Conservation (phyloP, 2,113 vertebrate species). For the Chaetodon auriga region DNA sequence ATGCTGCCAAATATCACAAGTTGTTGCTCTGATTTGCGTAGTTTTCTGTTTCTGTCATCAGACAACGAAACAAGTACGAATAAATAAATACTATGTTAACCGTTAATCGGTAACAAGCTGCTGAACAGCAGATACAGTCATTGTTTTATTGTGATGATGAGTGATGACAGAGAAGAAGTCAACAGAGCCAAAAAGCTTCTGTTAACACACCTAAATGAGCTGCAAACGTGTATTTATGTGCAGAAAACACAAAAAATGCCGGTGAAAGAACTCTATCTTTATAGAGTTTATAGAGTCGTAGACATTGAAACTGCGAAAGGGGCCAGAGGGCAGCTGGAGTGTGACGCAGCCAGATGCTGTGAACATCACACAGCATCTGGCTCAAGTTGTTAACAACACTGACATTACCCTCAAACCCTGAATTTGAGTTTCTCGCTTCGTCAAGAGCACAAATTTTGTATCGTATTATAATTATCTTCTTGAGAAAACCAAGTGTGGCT, state of each 20-base stretch:
- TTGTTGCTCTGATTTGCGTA: not conserved
- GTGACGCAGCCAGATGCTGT: not conserved
- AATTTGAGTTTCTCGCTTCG: not conserved
- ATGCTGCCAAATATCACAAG: not conserved
- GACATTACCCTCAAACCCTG: not conserved
- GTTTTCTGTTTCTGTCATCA: not conserved
- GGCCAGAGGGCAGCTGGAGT: not conserved
- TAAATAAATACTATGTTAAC: not conserved
- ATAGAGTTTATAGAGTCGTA: too few species aligned
- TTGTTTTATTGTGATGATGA: not conserved
- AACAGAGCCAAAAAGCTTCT: not conserved
- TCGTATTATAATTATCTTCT: not conserved
- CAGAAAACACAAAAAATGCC: not conserved
- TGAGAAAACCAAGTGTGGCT: not conserved
- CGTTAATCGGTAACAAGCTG: not conserved
- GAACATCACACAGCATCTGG: not conserved
- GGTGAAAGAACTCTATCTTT: not conserved
- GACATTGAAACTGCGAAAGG: too few species aligned
- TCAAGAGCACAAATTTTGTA: not conserved
- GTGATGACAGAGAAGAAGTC: not conserved
- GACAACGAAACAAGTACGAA: not conserved
- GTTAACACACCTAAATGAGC: not conserved
- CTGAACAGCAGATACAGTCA: not conserved
- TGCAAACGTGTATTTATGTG: not conserved
- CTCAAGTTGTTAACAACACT: not conserved